Base-by-base conservation (phyloP, 1,140 invertebrate species). In the Drosophila tropicalis region DNA sequence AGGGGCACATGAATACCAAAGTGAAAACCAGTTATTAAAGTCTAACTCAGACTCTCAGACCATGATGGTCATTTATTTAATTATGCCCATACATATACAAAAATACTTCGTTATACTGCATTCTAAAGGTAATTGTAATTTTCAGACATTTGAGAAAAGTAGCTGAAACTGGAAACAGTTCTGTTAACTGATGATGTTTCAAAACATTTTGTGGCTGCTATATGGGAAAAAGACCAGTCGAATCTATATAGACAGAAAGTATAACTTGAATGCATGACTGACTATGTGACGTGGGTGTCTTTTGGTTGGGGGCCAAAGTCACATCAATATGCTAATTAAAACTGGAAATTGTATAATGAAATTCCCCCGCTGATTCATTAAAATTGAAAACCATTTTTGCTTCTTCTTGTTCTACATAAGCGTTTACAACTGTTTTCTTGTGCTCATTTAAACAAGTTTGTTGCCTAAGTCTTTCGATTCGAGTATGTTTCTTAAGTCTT, bases 291-390 rank as follows among this genome's bases (percentile, higher is more conserved):
- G 56, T 58, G 56, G 56, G 56, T 39, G 56, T 58, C 34, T 34
- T 3, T 17, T 58, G 56, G 56, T 51, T 51, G 44, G 44, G 44
- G 44, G 32, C 56, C 56, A 39, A 36, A 47, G 73, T 76, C 62
- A 57, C 74, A 77, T 71, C 74, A 62, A 71, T 71, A 71, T 77
- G 75, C 74, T 77, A 77, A 77, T 77, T 77, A 77, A 77, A 76
- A 61, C 73, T 76, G 72, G 66, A 70, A 76, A 76, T 73, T 76
- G 73, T 73, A 76, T 76, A 67, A 75, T 76, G 60, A 76, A 76
- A 69, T 76, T 70, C 58, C 72, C 66, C 72, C 36, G 12, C 22
- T 36, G 62, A 32, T 56, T 69, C 62, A 74, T 54, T 40, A n/a
- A 51, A 68, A 29, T 76, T 76, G 73, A 76, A 67, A 76, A 73